Conservation (phyloP, 2,888 invertebrate genomes). For the Harpalus rubripes region DNA sequence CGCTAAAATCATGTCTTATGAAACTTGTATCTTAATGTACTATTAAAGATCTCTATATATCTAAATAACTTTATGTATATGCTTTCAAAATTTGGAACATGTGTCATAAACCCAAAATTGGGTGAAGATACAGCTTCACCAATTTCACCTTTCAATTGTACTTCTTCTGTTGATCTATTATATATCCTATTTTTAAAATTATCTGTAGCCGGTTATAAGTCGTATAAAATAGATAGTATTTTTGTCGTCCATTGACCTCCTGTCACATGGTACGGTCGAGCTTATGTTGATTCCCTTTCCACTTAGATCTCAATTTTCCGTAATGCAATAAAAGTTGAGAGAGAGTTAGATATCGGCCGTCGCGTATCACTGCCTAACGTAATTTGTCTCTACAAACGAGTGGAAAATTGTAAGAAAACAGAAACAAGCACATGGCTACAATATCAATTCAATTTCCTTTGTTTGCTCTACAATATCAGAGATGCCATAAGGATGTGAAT, state of each 20-base stretch:
- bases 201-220: no score
- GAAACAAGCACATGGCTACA: conserved; percentile 69
- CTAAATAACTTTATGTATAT: no score
- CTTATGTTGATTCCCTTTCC: conserved; percentile 64
- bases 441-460: conserved; percentile 71
- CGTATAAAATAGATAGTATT: background rate
- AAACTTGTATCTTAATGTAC: no score
- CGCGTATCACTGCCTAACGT: conserved; percentile 70
- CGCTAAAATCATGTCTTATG: no score
- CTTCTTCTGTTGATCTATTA: no score
- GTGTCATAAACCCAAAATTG: no score
- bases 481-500: conserved; percentile 47
- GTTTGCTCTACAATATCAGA: conserved; percentile 69
- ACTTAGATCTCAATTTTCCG: conserved; percentile 61
- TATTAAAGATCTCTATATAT: no score
- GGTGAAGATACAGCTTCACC: no score
- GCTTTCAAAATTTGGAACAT: no score
- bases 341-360: conserved; percentile 61
- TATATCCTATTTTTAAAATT: no score
- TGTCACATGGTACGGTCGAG: background rate
- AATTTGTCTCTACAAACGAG: conserved; percentile 72
- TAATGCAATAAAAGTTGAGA: conserved; percentile 65
- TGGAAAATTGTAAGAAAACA: conserved; percentile 73
- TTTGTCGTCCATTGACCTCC: conserved; percentile 48
- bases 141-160: no score